A percentile compares a stretch with the other conserved stretches of the same genome.
phyloP scores from a whole-genome alignment of 2,888 invertebrate genomes.

The Rhorus exstirpatorius region DNA sequence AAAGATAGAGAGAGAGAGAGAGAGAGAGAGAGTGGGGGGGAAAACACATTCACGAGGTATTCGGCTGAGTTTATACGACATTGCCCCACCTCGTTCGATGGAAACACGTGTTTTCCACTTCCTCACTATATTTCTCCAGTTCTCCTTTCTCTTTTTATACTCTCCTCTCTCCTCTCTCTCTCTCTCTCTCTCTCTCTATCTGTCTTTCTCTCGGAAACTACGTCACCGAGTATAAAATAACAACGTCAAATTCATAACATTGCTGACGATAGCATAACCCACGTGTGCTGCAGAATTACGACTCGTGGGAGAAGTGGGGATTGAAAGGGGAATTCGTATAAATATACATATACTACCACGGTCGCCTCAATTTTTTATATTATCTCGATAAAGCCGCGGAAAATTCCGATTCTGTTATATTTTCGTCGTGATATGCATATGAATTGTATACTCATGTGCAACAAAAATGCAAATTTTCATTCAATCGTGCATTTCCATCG shows the following conservation, averaged over 20 bases:
- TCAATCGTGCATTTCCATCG: too few relatives aligned
- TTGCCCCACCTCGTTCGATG: conserved; percentile 63
- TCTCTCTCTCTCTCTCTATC: conserved; percentile 48
- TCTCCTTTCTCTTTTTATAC: too few relatives aligned
- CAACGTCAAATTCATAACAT: conserved; percentile 64
- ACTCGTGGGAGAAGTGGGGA: background rate
- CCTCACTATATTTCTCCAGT: conserved; percentile 34
- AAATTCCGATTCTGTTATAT: conserved; percentile 20
- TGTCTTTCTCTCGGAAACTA: conserved; percentile 54
- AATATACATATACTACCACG: conserved; percentile 1
- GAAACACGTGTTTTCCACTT: conserved; percentile 69
- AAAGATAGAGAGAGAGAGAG: conserved; percentile 37
- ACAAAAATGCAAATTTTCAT: too few relatives aligned
- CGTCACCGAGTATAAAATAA: conserved; percentile 67
- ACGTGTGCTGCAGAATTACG: conserved; percentile 45
- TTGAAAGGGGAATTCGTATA: background rate
- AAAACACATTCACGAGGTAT: conserved; percentile 76
- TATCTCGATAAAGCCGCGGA: conserved; percentile 37
- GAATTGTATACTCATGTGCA: background rate
- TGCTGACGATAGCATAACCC: conserved; percentile 58
- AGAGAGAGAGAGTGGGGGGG: conserved; percentile 31
- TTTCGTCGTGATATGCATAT: conserved; percentile 19
- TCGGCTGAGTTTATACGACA: conserved; percentile 72
- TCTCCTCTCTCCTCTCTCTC: conserved; percentile 50
- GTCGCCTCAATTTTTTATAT: conserved; percentile 25